phyloP scores from a whole-genome alignment of 2,888 invertebrate species.

The Thelaira solivaga region DNA sequence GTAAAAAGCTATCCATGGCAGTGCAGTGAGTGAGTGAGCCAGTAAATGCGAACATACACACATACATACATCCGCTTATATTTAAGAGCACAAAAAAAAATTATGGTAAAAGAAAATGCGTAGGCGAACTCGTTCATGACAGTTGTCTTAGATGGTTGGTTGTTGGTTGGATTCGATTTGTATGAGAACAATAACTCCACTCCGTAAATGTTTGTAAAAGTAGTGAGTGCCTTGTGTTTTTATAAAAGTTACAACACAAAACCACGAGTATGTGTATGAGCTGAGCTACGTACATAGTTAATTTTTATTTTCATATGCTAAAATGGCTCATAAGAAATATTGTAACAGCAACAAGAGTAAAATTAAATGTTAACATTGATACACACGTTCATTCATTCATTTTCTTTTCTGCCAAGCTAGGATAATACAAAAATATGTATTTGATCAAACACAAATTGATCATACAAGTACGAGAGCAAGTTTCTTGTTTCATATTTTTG shows the following conservation, averaged over 20 bases:
- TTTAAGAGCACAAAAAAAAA: slow-evolving; percentile 3
- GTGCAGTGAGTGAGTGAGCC: too few species aligned
- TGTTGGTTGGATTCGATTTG: slow-evolving; percentile 12
- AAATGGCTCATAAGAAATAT: slow-evolving; percentile 12
- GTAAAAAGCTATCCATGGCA: too few species aligned
- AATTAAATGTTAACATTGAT: slow-evolving; percentile 29
- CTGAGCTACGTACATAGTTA: neutral
- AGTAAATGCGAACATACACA: neutral
- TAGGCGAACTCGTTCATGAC: slow-evolving; percentile 64
- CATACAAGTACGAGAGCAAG: slow-evolving; percentile 4
- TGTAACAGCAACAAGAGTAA: slow-evolving; percentile 24
- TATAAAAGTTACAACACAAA: slow-evolving; percentile 57
- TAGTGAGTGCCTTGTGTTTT: neutral
- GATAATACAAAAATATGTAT: slow-evolving; percentile 18
- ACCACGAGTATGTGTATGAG: too few species aligned
- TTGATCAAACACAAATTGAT: slow-evolving; percentile 53
- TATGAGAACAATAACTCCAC: neutral
- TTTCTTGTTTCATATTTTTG: neutral
- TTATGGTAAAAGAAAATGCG: slow-evolving; percentile 54
- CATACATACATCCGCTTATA: too few species aligned
- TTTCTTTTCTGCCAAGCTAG: too few species aligned
- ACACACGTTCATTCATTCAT: neutral
- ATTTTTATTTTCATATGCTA: neutral
- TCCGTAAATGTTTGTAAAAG: slow-evolving; percentile 6
- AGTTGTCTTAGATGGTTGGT: slow-evolving; percentile 46